Base-by-base conservation (phyloP, 2,113 vertebrate genomes). In the Oncorhynchus kisutch region DNA sequence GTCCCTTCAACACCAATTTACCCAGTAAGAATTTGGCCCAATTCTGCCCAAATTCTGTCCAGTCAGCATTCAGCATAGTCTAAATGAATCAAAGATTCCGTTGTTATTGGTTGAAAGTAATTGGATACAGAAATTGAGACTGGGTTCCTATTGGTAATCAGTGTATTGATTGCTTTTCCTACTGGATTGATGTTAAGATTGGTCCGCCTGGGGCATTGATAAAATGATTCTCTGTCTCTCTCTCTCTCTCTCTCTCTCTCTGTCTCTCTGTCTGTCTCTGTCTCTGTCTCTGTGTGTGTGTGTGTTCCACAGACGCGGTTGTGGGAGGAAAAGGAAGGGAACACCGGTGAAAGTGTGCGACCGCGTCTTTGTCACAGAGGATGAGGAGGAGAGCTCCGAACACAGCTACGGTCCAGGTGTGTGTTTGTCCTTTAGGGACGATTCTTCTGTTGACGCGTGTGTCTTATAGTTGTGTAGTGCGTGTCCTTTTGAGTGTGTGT, bases 301-400 rank as follows among this genome's bases (percentile, higher is more conserved):
- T 85, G 79, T 77, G 83, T 74, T 81, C 60, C 57, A 12, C 85
- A 94, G 93, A 72, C 93, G 92, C 4, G 93, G 92, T 59, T 94
- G 91, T 90, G 92, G 93, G 73, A 92, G 92, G 71, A 94, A 94
- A 84, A 89, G 94, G 80, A 94, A 94, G 87, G 93, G 93, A 57
- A 94, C 93, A 20, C 94, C 94, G 0, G 89, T 94, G 54, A 94
- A 94, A 90, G 92, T 62, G 59, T 62, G 59, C 2, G 59, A 62
- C n/a, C 59, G 59, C 1, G 59, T 94, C 69, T 94, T 94, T 81
- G 86, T 93, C 75, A 88, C 91, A 62, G 88, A 93, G 78, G 88
- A 90, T 5, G 92, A 94, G 57, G 92, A 93, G 69, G 94, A 94
- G 85, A 90, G 87, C 68, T 79, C 89, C 67, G 93, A 92, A 80